These are phyloP conservation scores for Poeciliopsis turrubarensis DNA, from an alignment of 2,113 vertebrate genomes.

Conservation along the genomic window DNA sequence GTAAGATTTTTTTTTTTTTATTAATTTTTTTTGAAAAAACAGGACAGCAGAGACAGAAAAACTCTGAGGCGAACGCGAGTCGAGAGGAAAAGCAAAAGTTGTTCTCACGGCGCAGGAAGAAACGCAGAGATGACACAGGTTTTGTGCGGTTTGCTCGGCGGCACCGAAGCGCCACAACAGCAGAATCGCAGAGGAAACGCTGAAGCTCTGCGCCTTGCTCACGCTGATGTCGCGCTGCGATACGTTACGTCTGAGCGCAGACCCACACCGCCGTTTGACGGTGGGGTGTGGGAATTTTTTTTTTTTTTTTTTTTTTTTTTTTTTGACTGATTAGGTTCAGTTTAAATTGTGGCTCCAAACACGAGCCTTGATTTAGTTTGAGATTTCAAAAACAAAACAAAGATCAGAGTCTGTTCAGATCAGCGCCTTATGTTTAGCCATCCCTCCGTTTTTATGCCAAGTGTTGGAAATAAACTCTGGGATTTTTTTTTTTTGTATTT, in stretches of 20 bases:
- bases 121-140: conserved; percentile 34
- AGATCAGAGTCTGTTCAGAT: background rate
- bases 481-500: too few relatives aligned
- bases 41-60: conserved; percentile 6
- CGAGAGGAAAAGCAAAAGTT: conserved; percentile 22
- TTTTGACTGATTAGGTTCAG: background rate
- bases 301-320: background rate
- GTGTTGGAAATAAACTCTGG: too few relatives aligned
- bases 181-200: background rate
- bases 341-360: background rate
- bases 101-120: conserved; percentile 34
- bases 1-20: background rate
- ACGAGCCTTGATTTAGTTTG: background rate
- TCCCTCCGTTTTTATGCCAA: too few relatives aligned
- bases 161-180: conserved; percentile 4
- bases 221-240: conserved; percentile 19
- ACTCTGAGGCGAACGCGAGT: conserved; percentile 23
- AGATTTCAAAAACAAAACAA: too few relatives aligned
- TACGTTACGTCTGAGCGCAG: conserved; percentile 3
- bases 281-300: background rate
- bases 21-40: background rate
- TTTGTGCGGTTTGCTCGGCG: conserved; percentile 23
- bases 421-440: too few relatives aligned
- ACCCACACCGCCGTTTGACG: conserved; percentile 2
- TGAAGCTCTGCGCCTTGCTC: conserved; percentile 18